Percentiles rank a stretch among this genome's conserved stretches.
Conservation (phyloP, 2,113 vertebrate genomes). For the Pomatostomus ruficeps region DNA sequence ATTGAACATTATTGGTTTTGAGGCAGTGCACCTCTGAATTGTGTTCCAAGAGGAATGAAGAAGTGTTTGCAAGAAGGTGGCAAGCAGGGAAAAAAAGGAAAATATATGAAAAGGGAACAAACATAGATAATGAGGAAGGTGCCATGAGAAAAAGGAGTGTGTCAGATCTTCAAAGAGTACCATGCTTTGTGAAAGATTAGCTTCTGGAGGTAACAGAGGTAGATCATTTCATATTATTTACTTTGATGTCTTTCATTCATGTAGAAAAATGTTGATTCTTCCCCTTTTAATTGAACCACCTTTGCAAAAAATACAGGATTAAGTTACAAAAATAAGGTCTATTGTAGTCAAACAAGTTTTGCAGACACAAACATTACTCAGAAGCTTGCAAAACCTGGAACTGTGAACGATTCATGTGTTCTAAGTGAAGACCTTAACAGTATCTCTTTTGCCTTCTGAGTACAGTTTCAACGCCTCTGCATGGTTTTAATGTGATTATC, state of each 20-base stretch:
- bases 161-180: neutral
- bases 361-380: neutral
- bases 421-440: neutral
- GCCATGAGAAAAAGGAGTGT: neutral
- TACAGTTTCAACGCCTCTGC: neutral
- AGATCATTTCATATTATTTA: neutral
- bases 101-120: neutral
- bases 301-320: neutral
- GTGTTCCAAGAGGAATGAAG: neutral
- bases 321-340: neutral
- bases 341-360: slow-evolving; percentile 22
- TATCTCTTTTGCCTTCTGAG: neutral
- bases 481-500: neutral
- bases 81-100: neutral
- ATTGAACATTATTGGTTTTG: neutral
- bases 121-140: neutral
- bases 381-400: slow-evolving; percentile 3
- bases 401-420: neutral
- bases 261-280: neutral
- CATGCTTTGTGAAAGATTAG: neutral
- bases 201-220: neutral
- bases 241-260: neutral
- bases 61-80: neutral
- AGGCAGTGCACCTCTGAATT: neutral
- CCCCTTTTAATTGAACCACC: neutral